These are phyloP conservation scores for Deroptyus accipitrinus DNA, from an alignment of 2,113 vertebrate species.

Conservation along the genomic window DNA sequence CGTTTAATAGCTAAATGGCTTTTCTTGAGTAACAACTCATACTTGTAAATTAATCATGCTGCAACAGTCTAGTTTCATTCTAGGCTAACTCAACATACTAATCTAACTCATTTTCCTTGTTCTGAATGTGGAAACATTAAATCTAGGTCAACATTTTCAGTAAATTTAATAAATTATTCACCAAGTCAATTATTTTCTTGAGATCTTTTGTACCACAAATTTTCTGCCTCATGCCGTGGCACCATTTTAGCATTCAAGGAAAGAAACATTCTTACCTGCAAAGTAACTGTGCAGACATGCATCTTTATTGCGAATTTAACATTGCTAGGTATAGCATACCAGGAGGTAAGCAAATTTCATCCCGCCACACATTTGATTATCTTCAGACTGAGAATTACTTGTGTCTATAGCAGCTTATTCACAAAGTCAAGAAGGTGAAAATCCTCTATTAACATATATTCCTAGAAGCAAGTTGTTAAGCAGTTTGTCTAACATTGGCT, in stretches of 20 bases:
- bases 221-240: neutral
- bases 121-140: conserved; percentile 44
- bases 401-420: neutral
- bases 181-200: conserved; percentile 44
- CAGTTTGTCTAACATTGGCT: neutral
- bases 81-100: conserved; percentile 15
- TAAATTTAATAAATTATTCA: conserved; percentile 64
- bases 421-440: conserved; percentile 9
- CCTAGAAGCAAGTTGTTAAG: neutral
- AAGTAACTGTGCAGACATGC: neutral
- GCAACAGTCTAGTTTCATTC: conserved; percentile 19
- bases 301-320: conserved; percentile 20
- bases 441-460: neutral
- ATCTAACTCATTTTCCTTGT: conserved; percentile 30
- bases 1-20: conserved; percentile 4
- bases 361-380: neutral
- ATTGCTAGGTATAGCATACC: neutral
- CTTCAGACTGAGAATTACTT: neutral
- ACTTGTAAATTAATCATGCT: conserved; percentile 58
- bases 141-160: conserved; percentile 59
- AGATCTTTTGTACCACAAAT: conserved; percentile 24
- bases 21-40: conserved; percentile 22
- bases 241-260: neutral
- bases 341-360: neutral
- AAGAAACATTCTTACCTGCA: neutral